Evolutionary conservation across 2,888 invertebrate species (phyloP), one percentile per base, ranked within the genome.

Genomic region (Glyphotaelius pellucidus): DNA sequence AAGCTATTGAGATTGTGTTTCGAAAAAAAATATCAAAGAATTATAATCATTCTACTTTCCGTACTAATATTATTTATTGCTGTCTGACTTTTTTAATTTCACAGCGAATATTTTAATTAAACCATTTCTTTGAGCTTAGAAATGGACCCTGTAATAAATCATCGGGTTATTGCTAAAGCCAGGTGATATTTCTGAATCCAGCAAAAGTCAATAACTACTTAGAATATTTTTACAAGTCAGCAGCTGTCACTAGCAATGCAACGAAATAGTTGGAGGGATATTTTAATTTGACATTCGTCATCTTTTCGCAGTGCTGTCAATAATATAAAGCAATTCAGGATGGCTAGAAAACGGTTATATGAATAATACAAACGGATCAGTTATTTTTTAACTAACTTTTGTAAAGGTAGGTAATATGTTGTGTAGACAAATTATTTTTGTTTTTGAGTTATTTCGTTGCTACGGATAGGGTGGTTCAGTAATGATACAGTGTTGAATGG

Each of bases 381-480:
- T 2, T 19, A 19, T n/a, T 52, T 52, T 52, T 3, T 19, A 67
- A 5, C 67, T 25, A 1, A 15, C 2, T 15, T 47, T 52, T 52
- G 15, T 15, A 67, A 67, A 67, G 67, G 67, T 25, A 4, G 7
- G 4, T 38, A 9, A 38, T 38, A 38, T 11, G 4, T n/a, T 52
- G 19, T 52, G 19, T 67, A 25, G 1, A 0, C 25, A 67, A 67
- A 67, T 67, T 67, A 67, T 67, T 25, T 67, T 25, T 67, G 25
- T 67, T 67, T 9, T n/a, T 67, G 67, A 67, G 67, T 67, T 25
- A 9, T 9, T 38, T 35, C 35, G 83, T 32, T 85, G 80, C 52
- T 86, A 91, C 67, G 79, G 81, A 38, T 42, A 31, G 81, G 85
- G 87, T 67, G 67, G 89, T 52, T 38, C 32, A n/a, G 9, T 67